Base-by-base conservation (phyloP, 1,140 invertebrate species). In the Leptestheria dahalacensis region DNA sequence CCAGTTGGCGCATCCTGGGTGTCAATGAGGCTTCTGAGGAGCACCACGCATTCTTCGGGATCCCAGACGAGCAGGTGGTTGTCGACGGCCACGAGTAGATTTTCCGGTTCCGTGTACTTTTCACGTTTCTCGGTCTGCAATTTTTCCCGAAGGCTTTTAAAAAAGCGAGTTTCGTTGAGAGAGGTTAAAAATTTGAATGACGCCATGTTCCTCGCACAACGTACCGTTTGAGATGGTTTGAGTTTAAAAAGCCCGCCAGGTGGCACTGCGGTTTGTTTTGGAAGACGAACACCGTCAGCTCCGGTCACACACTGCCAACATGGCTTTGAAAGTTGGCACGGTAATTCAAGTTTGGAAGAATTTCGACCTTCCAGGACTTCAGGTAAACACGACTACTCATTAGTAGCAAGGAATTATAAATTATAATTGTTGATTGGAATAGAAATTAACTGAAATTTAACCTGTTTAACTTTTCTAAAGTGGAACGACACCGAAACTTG, bases 241-340 rank as follows among this genome's bases (percentile, higher is more conserved):
- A 9, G 33, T 15, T 9, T 6, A 15, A 41, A 41, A 15, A 9
- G 33, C 6, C 33, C 33, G 33, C 33, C 15, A 41, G 33, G 33
- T 41, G 33, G 33, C 33, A n/a, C n/a, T n/a, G n/a, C n/a, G 33
- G 6, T 41, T 41, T 41, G 33, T 41, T 41, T 41, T 41, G 33
- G 33, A 41, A 41, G 15, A n/a, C n/a, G n/a, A n/a, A n/a, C n/a
- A n/a, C n/a, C 15, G 33, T 41, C 33, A 41, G 33, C 15, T 41
- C 15, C 15, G 33, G n/a, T n/a, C n/a, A n/a, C n/a, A n/a, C n/a
- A n/a, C n/a, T 41, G 33, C 33, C 60, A 74, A 73, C 70, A 74
- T 75, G 73, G 73, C 73, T 74, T 72, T 72, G 63, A 71, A 71
- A 68, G 66, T 74, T 67, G 71, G 73, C 71, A 73, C 71, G 67